phyloP scores from a whole-genome alignment of 1,140 invertebrate genomes.

The Drosophila arizonae region DNA sequence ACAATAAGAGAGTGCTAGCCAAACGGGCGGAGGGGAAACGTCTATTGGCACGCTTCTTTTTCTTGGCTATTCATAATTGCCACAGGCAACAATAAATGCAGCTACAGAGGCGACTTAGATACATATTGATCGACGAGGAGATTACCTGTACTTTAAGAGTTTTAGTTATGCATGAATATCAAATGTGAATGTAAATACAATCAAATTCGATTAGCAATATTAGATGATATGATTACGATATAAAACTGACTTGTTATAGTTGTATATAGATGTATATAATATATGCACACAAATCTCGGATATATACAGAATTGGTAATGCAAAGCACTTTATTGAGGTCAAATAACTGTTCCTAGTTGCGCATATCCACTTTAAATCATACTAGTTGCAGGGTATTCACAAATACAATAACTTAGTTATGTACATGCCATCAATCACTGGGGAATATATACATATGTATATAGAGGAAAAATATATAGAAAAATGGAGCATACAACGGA shows the following conservation, averaged over 20 bases:
- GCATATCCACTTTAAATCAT: too few relatives aligned
- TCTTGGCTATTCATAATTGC: constrained; percentile 63
- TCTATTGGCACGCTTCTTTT: constrained; percentile 61
- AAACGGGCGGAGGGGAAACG: constrained; percentile 2
- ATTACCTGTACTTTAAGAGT: neutral
- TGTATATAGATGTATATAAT: too few relatives aligned
- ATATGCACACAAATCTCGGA: too few relatives aligned
- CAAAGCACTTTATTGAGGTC: too few relatives aligned
- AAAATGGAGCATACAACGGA: neutral
- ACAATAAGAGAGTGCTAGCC: neutral
- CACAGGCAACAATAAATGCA: constrained; percentile 49
- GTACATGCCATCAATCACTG: constrained; percentile 37
- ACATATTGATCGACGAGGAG: neutral
- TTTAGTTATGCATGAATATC: neutral
- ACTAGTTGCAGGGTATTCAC: constrained; percentile 1
- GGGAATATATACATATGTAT: constrained; percentile 33
- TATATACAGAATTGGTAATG: too few relatives aligned
- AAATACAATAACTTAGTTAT: constrained; percentile 6
- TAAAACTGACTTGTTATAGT: too few relatives aligned
- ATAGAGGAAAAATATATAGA: neutral
- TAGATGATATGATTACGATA: too few relatives aligned
- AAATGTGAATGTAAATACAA: too few relatives aligned
- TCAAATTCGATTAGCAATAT: too few relatives aligned
- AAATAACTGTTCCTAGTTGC: too few relatives aligned
- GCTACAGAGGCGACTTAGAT: constrained; percentile 13